Evolutionary conservation across 2,888 invertebrate species (phyloP), one percentile per base, ranked within the genome.

Genomic region (Drosophila setosimentum): DNA sequence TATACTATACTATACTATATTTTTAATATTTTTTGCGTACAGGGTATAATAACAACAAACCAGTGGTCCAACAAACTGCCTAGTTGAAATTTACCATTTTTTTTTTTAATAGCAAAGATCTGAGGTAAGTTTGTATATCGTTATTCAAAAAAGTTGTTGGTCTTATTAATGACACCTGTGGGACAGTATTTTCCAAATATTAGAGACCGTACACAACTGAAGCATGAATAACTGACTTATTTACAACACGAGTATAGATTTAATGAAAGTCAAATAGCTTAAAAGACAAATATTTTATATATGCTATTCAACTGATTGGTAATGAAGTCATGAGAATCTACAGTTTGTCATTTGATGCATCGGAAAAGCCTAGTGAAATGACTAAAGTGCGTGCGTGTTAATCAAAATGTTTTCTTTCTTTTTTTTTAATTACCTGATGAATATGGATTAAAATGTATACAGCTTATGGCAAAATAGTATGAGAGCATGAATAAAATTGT

Each of bases 11-110:
- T n/a, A n/a, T n/a, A n/a, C n/a, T n/a, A n/a, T 10, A 18, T 16
- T 48, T 48, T 8, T 30, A 11, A 33, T n/a, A n/a, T n/a, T n/a
- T 16, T 27, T 7, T 24, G 24, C n/a, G 2, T 50, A 42, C 18
- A 66, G 37, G 45, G 57, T 66, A 66, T 55, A 32, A 37, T 49
- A 11, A 48, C 13, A 62, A 27, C 32, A 49, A 61, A 37, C 48
- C 59, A 63, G 48, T 53, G 0, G 6, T 16, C 24, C 40, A 71
- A 29, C 42, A 16, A 50, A 50, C 32, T 11, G 35, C 29, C 27
- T 30, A 49, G 45, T 53, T 54, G 24, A 59, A 54, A 59, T 33
- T 40, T 11, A 24, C 32, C 27, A 48, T 37, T 30, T 29, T 21
- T 21, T 5, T 13, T 8, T 51, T 40, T 33, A 42, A 24, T 16